Conservation (phyloP, 53 echinoderm and acorn worm genomes). For the Echinometra lucunter region DNA sequence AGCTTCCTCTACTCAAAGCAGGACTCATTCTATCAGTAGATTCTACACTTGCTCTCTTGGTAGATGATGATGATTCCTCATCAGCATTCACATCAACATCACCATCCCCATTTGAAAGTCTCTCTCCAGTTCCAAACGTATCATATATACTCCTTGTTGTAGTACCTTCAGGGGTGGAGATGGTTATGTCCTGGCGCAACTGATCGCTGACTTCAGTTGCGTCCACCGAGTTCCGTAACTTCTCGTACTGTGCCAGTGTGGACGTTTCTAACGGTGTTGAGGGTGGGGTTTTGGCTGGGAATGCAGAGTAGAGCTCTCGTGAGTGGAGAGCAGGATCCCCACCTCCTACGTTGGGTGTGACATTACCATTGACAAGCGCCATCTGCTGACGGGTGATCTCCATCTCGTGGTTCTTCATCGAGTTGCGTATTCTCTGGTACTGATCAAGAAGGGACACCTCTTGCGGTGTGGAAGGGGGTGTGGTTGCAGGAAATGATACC, state of each 20-base stretch:
- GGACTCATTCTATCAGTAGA: constrained; percentile 77
- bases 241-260: constrained; percentile 73
- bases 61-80: constrained; percentile 38
- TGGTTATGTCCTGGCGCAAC: constrained; percentile 72
- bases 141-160: constrained; percentile 66
- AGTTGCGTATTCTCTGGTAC: constrained; percentile 70
- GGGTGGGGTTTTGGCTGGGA: constrained; percentile 92
- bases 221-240: constrained; percentile 76
- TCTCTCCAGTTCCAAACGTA: constrained; percentile 43
- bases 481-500: constrained; percentile 62
- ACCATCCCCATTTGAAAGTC: constrained; percentile 60
- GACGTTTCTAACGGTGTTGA: constrained; percentile 82
- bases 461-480: constrained; percentile 74
- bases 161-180: constrained; percentile 60
- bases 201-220: constrained; percentile 80
- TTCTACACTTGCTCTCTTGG: constrained; percentile 71
- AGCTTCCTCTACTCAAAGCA: constrained; percentile 76
- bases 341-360: background rate
- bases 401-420: constrained; percentile 68
- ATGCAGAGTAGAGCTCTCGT: constrained; percentile 76
- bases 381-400: constrained; percentile 61
- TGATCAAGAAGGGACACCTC: constrained; percentile 55
- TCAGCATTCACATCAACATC: constrained; percentile 58
- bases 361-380: constrained; percentile 54
- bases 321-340: constrained; percentile 48